phyloP scores from a whole-genome alignment of 1,140 invertebrate species.

The Orchesella cincta region DNA sequence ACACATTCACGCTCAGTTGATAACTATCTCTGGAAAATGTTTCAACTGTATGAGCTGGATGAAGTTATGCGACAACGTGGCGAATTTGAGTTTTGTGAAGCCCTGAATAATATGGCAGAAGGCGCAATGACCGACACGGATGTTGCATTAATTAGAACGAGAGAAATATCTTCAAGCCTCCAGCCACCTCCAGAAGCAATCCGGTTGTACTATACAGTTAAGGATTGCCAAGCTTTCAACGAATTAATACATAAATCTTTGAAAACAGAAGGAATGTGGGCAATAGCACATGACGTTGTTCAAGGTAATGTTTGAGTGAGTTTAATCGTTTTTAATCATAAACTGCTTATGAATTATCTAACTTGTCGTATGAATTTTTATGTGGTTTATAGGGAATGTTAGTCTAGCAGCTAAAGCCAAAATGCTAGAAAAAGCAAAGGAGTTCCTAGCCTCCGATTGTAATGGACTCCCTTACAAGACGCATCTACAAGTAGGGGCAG shows the following conservation, averaged over 20 bases:
- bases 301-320: not conserved
- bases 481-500: conserved; percentile 1
- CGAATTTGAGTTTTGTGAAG: conserved; percentile 3
- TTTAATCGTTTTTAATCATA: not conserved
- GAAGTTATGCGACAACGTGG: conserved; percentile 39
- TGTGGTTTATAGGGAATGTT: not conserved
- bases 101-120: conserved; percentile 38
- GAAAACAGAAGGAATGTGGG: not conserved
- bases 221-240: not conserved
- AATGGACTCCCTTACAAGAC: conserved; percentile 8
- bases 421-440: not conserved
- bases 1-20: not conserved
- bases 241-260: not conserved
- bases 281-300: not conserved
- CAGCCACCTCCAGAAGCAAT: conserved; percentile 2
- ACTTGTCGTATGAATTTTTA: not conserved
- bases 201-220: not conserved
- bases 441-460: not conserved
- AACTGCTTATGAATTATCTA: not conserved
- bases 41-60: conserved; percentile 24
- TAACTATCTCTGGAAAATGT: conserved; percentile 15
- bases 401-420: not conserved
- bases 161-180: not conserved
- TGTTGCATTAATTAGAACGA: conserved; percentile 6
- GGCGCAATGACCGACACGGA: conserved; percentile 22